Evolutionary conservation across 2,888 invertebrate genomes (phyloP), one percentile per base, ranked within the genome.

Genomic region (Macrophya annulata): DNA sequence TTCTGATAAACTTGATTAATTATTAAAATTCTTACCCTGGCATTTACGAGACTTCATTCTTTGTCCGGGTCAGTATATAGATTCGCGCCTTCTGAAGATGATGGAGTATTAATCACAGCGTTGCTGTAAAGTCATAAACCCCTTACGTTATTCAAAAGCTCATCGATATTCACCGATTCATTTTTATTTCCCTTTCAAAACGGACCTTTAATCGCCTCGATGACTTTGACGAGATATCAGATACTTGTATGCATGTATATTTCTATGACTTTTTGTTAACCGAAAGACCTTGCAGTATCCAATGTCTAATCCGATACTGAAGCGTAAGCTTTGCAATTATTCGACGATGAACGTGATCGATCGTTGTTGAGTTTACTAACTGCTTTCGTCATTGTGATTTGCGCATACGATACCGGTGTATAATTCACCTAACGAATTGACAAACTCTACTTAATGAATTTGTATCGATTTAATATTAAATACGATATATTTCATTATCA

Each of bases 1-100:
- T 62, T 81, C 81, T 43, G 45, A 62, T 62, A 81, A 81, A 59
- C 81, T 43, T 81, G 81, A 81, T 81, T 81, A 81, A 81, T 81
- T 62, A 62, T 81, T 81, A 12, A 21, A 51, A 81, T 62, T 62
- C 31, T 43, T 21, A 31, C 43, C 25, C 21, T 21, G 59, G 43
- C 81, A 21, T 81, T 81, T n/a, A 62, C 59, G 81, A 62, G 62
- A 6, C 12, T 55, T 5, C 55, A 6, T 43, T 15, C 55, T 37
- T 77, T 43, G 37, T 55, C 12, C 76, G 31, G 8, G 17, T 55
- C 15, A n/a, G 55, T 37, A 31, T 37, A 31, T 37, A 77, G 37
- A 8, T 77, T 51, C 31, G 77, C 55, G 62, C 37, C 37, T 21
- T 2, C 59, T 37, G 81, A 62, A 62, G 43, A 62, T 15, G 59